These are phyloP conservation scores for Eleutherodactylus coqui DNA, from an alignment of 2,797 vertebrate genomes.

Conservation along the genomic window DNA sequence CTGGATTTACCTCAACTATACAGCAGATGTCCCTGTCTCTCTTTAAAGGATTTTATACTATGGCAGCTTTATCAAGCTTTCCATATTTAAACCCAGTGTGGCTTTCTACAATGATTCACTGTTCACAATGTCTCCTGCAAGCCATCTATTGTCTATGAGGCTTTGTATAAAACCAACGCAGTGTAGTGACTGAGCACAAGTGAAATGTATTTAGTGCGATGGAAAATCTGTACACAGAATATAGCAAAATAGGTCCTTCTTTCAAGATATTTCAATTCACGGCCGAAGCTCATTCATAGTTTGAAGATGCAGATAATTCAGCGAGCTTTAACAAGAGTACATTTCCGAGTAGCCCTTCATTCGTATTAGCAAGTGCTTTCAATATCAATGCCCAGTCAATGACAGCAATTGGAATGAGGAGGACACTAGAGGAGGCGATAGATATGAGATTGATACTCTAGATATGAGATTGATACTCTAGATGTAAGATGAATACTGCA, in stretches of 20 bases:
- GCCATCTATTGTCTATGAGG: constrained; percentile 15
- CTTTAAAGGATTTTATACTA: constrained; percentile 48
- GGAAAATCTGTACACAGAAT: constrained; percentile 7
- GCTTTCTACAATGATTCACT: constrained; percentile 23
- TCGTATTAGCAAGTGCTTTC: background rate
- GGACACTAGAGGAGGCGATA: background rate
- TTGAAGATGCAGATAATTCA: background rate
- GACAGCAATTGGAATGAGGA: background rate
- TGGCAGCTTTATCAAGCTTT: constrained; percentile 38
- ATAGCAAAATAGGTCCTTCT: background rate
- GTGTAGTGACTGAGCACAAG: background rate
- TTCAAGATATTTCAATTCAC: background rate
- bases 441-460: too few species aligned
- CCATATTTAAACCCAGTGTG: constrained; percentile 46
- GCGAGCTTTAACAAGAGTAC: background rate
- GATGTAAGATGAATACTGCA: background rate
- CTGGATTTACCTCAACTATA: constrained; percentile 50
- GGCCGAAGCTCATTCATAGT: background rate
- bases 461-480: too few species aligned
- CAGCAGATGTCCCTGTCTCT: constrained; percentile 61
- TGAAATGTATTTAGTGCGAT: background rate
- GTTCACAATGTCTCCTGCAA: constrained; percentile 1
- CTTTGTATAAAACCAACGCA: constrained; percentile 8
- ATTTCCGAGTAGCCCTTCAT: background rate
- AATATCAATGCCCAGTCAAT: background rate